phyloP scores from a whole-genome alignment of 2,888 invertebrate genomes.

The Spatulosminthurus flaviceps region DNA sequence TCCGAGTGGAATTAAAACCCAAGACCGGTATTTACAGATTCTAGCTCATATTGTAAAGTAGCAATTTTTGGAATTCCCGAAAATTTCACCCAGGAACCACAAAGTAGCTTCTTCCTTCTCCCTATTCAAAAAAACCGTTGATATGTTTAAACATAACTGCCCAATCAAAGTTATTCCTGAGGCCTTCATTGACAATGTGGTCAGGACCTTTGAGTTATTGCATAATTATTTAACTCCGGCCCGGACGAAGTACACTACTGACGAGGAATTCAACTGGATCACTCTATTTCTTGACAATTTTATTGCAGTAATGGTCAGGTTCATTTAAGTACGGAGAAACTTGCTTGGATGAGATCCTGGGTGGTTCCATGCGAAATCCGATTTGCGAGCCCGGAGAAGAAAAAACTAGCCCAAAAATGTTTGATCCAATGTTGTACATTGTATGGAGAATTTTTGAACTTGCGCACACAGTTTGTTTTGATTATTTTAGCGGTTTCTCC shows the following conservation, averaged over 20 bases:
- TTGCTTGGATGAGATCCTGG: slow-evolving; percentile 24
- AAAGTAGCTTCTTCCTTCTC: not conserved
- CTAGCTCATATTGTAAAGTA: slow-evolving; percentile 32
- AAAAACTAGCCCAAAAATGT: not conserved
- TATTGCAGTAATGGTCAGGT: not conserved
- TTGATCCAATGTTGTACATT: slow-evolving; percentile 36
- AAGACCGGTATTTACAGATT: slow-evolving; percentile 27
- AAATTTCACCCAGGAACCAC: not conserved
- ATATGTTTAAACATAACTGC: slow-evolving; percentile 33
- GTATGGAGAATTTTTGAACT: slow-evolving; percentile 41
- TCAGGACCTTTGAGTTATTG: not conserved
- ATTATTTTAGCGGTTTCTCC: slow-evolving; percentile 27
- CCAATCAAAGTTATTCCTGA: slow-evolving; percentile 26
- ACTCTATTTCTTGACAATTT: not conserved
- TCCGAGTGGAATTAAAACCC: not conserved
- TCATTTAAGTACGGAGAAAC: not conserved
- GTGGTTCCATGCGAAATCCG: not conserved
- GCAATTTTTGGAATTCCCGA: slow-evolving; percentile 26
- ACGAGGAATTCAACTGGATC: slow-evolving; percentile 28
- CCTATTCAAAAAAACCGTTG: not conserved
- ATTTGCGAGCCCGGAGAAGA: slow-evolving; percentile 15
- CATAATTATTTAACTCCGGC: not conserved
- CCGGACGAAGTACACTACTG: not conserved
- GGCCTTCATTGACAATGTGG: slow-evolving; percentile 19
- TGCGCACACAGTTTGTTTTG: slow-evolving; percentile 44